These are phyloP conservation scores for Blastomussa wellsi DNA, from an alignment of 92 coral and sea anemone genomes.

Conservation along the genomic window DNA sequence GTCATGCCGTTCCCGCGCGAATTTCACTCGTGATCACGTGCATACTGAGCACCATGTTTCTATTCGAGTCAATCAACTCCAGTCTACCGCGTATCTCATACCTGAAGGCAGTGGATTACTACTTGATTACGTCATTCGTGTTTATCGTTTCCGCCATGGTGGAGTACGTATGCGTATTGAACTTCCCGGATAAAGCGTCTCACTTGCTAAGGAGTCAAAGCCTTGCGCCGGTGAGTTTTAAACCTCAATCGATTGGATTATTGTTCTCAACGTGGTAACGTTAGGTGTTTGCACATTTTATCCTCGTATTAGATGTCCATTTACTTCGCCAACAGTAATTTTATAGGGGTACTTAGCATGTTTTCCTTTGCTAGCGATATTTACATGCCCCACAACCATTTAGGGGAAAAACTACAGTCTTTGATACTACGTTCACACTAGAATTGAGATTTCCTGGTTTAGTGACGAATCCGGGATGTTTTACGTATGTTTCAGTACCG, in stretches of 20 bases:
- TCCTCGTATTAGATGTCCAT: too few relatives aligned
- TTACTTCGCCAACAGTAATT: not conserved
- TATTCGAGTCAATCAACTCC: slow-evolving; percentile 76
- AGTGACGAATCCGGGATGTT: too few relatives aligned
- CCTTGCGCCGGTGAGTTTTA: slow-evolving; percentile 28
- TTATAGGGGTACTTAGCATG: too few relatives aligned
- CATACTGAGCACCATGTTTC: slow-evolving; percentile 80
- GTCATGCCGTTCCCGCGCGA: slow-evolving; percentile 83
- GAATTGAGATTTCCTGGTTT: too few relatives aligned
- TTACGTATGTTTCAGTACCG: too few relatives aligned
- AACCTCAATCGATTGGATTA: too few relatives aligned
- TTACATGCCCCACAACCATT: too few relatives aligned
- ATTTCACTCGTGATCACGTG: slow-evolving; percentile 83
- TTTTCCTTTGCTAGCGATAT: too few relatives aligned
- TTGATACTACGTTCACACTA: too few relatives aligned
- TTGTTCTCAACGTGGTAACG: not conserved
- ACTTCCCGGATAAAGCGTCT: slow-evolving; percentile 58
- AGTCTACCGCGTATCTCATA: slow-evolving; percentile 79
- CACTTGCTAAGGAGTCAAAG: slow-evolving; percentile 36
- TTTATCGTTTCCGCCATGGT: slow-evolving; percentile 79
- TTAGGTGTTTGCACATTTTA: not conserved
- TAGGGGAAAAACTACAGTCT: too few relatives aligned
- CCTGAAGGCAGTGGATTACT: slow-evolving; percentile 85
- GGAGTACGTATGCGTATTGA: slow-evolving; percentile 76
- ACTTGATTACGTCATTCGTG: slow-evolving; percentile 70